Evolutionary conservation across 1,140 invertebrate genomes (phyloP).

Genomic region (Drosophila murphyi): DNA sequence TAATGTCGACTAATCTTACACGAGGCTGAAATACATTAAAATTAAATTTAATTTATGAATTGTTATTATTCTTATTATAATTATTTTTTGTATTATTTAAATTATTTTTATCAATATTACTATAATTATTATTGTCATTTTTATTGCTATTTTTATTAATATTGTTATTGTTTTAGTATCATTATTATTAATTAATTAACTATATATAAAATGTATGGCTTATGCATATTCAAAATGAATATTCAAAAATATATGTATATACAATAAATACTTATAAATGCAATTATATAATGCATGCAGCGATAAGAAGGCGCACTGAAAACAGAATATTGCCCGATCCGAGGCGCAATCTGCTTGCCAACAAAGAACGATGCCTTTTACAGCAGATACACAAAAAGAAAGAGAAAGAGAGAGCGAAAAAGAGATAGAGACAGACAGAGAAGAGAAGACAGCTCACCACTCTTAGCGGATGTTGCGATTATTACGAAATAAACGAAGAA

Average conservation of each 20-base stretch:
- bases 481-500: conserved; percentile 81
- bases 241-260: conserved; percentile 20
- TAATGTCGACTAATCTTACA: too few relatives aligned
- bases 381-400: background rate
- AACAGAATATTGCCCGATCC: conserved; percentile 5
- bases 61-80: too few relatives aligned
- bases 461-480: conserved; percentile 76
- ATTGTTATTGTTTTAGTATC: too few relatives aligned
- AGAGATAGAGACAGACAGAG: background rate
- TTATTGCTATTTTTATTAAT: too few relatives aligned
- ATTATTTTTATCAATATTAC: too few relatives aligned
- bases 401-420: background rate
- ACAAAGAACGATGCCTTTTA: conserved; percentile 45
- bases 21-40: too few relatives aligned
- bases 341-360: conserved; percentile 35
- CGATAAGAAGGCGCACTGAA: conserved; percentile 37
- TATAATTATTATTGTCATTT: too few relatives aligned
- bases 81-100: too few relatives aligned
- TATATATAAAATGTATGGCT: too few relatives aligned
- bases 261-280: conserved; percentile 36
- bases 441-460: conserved; percentile 7
- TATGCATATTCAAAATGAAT: too few relatives aligned
- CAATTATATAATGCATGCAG: conserved; percentile 64
- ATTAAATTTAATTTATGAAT: too few relatives aligned
- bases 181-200: too few relatives aligned